A percentile compares a stretch with the other conserved stretches of the same genome.
phyloP scores from a whole-genome alignment of 2,113 vertebrate species.

The Tichodroma muraria region DNA sequence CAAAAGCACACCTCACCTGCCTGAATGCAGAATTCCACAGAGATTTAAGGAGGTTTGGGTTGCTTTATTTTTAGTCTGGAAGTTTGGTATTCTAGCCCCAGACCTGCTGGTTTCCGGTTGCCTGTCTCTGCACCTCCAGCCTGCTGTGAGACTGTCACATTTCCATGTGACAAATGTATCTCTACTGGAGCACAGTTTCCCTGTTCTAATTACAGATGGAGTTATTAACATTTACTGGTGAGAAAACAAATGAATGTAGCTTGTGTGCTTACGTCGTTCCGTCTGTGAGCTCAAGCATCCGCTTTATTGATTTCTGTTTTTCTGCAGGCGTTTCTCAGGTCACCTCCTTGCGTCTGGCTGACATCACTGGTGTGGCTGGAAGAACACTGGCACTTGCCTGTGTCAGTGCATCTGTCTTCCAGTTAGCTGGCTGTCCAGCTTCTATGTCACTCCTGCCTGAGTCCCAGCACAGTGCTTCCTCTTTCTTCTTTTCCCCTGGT shows the following conservation, averaged over 20 bases:
- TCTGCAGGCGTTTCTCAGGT: background rate
- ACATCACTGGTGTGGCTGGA: background rate
- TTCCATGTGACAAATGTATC: background rate
- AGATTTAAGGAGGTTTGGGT: background rate
- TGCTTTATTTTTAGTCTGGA: background rate
- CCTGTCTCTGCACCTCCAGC: background rate
- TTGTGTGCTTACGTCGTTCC: background rate
- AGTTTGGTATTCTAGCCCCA: background rate
- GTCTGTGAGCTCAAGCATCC: background rate
- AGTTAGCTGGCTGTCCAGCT: background rate
- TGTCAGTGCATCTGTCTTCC: background rate
- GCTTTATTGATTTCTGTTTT: background rate
- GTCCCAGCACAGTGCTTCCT: background rate
- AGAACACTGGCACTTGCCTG: background rate
- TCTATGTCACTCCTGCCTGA: background rate
- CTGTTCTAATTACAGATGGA: background rate
- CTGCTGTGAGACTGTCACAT: background rate
- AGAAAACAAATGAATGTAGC: background rate
- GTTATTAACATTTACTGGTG: background rate
- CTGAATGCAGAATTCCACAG: accelerated
- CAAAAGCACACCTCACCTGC: background rate
- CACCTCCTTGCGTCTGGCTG: background rate
- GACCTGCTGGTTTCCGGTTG: background rate
- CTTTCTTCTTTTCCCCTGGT: background rate
- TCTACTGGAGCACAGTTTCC: background rate